Percentiles rank a stretch among this genome's conserved stretches.
Evolutionary conservation across 2,797 vertebrate genomes (phyloP).

Genomic region (Percopsis omiscomaycus): DNA sequence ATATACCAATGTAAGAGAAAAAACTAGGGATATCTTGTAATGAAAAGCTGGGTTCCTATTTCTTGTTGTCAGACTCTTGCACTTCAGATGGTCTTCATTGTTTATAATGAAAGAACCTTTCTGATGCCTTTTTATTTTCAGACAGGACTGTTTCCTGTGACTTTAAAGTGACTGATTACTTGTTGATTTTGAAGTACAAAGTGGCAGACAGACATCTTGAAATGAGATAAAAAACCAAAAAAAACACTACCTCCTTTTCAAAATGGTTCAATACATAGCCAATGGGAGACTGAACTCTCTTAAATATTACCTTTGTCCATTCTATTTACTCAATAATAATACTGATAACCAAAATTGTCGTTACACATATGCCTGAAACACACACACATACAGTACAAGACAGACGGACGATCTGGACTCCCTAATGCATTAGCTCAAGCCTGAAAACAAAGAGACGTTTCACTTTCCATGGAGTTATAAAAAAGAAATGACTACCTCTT

Average conservation of each 20-base stretch:
- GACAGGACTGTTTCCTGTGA: conserved; percentile 59
- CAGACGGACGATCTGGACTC: conserved; percentile 57
- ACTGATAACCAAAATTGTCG: conserved; percentile 74
- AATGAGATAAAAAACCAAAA: conserved; percentile 77
- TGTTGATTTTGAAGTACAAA: conserved; percentile 47
- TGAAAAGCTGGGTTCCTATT: conserved; percentile 55
- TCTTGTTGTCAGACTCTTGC: conserved; percentile 66
- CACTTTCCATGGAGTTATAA: conserved; percentile 66
- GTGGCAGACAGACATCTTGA: conserved; percentile 72
- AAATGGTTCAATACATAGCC: conserved; percentile 73
- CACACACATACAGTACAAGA: conserved; percentile 13
- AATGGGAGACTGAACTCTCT: conserved; percentile 66
- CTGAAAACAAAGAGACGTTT: conserved; percentile 64
- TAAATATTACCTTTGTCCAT: conserved; percentile 51
- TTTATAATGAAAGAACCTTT: conserved; percentile 61
- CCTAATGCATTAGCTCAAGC: conserved; percentile 65
- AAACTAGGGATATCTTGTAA: conserved; percentile 58
- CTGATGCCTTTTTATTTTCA: conserved; percentile 55
- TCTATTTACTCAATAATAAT: conserved; percentile 59
- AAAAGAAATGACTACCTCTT: conserved; percentile 80
- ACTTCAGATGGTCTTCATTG: conserved; percentile 63
- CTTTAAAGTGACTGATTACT: conserved; percentile 64
- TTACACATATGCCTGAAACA: conserved; percentile 56
- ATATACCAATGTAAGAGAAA: conserved; percentile 44
- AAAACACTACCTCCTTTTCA: conserved; percentile 84